Conservation (phyloP, 2,888 invertebrate species). For the Coenonympha glycerion region DNA sequence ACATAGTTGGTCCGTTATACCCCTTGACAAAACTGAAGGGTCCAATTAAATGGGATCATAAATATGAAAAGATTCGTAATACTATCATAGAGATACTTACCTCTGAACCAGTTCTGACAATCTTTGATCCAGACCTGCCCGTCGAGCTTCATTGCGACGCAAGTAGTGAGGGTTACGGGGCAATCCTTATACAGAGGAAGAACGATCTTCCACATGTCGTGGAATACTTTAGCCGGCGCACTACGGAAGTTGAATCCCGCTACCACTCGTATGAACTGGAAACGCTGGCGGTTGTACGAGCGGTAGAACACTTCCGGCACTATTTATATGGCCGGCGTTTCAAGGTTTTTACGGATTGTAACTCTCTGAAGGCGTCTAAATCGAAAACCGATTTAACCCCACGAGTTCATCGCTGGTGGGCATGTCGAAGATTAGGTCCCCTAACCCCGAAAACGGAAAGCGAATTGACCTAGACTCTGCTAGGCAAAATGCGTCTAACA, state of each 20-base stretch:
- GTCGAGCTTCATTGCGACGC: slow-evolving; percentile 29
- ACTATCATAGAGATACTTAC: slow-evolving; percentile 15
- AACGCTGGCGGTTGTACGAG: slow-evolving; percentile 31
- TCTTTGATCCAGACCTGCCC: slow-evolving; percentile 24
- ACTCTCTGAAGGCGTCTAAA: slow-evolving; percentile 23
- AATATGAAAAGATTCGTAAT: slow-evolving; percentile 22
- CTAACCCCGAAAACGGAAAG: not conserved
- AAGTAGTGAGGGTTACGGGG: slow-evolving; percentile 26
- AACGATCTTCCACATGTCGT: slow-evolving; percentile 26
- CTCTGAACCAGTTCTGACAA: slow-evolving; percentile 22
- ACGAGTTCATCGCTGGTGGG: slow-evolving; percentile 34
- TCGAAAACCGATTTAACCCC: slow-evolving; percentile 32
- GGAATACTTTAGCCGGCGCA: slow-evolving; percentile 31
- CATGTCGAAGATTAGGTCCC: slow-evolving; percentile 9
- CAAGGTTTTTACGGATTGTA: slow-evolving; percentile 17
- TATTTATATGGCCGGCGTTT: slow-evolving; percentile 15
- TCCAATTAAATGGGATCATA: slow-evolving; percentile 24
- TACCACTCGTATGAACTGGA: slow-evolving; percentile 33
- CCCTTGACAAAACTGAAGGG: slow-evolving; percentile 32
- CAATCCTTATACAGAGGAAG: slow-evolving; percentile 29
- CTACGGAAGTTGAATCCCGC: slow-evolving; percentile 24
- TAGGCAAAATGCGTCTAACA: slow-evolving; percentile 4
- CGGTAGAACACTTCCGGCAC: slow-evolving; percentile 22
- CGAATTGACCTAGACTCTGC: slow-evolving; percentile 6
- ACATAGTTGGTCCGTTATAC: slow-evolving; percentile 29